Evolutionary conservation across 2,888 invertebrate species (phyloP).

Genomic region (Lamellibrachia columna): DNA sequence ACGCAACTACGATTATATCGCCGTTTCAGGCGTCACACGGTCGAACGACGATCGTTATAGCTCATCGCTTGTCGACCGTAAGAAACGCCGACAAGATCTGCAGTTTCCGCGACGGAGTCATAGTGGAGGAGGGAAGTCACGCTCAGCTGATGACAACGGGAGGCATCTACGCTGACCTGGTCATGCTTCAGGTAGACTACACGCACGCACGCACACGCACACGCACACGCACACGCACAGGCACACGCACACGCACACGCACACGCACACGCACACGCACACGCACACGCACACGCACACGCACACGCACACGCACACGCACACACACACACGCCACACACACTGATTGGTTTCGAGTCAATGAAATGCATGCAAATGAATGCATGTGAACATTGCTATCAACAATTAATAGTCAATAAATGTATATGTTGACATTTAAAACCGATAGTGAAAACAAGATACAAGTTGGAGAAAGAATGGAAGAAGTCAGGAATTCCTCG

Average conservation of each 20-base stretch:
- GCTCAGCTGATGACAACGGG: slow-evolving; percentile 65
- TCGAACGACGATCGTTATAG: slow-evolving; percentile 68
- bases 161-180: slow-evolving; percentile 68
- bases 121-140: slow-evolving; percentile 68
- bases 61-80: slow-evolving; percentile 69
- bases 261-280: too few species aligned
- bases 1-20: background rate
- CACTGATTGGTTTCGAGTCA: too few species aligned
- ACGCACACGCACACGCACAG: background rate
- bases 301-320: too few species aligned
- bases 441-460: background rate
- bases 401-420: background rate
- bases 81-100: slow-evolving; percentile 68
- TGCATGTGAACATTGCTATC: too few species aligned
- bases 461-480: too few species aligned
- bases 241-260: background rate
- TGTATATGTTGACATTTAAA: background rate
- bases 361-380: too few species aligned
- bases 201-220: background rate
- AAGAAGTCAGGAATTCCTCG: too few species aligned
- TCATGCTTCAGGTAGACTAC: slow-evolving; percentile 50
- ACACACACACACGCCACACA: too few species aligned
- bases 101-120: slow-evolving; percentile 69
- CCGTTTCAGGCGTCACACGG: slow-evolving; percentile 61
- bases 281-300: background rate